phyloP scores from a whole-genome alignment of 2,888 invertebrate genomes.

The Fragum fragum region DNA sequence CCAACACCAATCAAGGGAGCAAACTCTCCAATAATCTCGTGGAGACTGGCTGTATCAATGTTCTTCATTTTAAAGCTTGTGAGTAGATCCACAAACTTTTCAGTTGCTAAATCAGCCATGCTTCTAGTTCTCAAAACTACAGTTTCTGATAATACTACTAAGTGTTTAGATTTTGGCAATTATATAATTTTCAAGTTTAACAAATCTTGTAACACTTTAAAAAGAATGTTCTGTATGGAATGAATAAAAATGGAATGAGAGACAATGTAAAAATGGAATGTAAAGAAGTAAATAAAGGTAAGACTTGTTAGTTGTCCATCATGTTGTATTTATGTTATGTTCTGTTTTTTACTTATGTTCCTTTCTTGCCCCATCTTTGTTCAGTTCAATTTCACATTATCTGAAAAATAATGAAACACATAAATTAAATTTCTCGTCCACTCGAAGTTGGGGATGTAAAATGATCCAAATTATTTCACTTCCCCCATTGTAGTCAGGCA shows the following conservation, averaged over 20 bases:
- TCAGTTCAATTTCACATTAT: background rate
- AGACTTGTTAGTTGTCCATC: background rate
- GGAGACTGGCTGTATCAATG: constrained; percentile 59
- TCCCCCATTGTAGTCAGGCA: too few species aligned
- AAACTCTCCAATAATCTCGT: constrained; percentile 68
- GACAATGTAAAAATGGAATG: constrained; percentile 23
- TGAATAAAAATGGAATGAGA: background rate
- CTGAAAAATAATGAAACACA: too few species aligned
- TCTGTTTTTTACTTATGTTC: too few species aligned
- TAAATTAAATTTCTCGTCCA: too few species aligned
- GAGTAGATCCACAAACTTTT: constrained; percentile 53
- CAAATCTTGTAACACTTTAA: background rate
- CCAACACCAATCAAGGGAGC: constrained; percentile 62
- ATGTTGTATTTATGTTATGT: too few species aligned
- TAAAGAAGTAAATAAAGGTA: background rate
- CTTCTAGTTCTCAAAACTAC: background rate
- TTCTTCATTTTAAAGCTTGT: constrained; percentile 58
- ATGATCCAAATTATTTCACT: too few species aligned
- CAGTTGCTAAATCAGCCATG: constrained; percentile 56
- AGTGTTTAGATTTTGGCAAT: background rate
- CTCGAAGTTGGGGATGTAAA: too few species aligned
- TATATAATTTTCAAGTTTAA: background rate
- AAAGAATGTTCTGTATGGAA: background rate
- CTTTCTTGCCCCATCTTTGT: background rate
- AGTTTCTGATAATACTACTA: background rate